Base-by-base conservation (phyloP, 2,888 invertebrate genomes). In the Acrobasis consociella region DNA sequence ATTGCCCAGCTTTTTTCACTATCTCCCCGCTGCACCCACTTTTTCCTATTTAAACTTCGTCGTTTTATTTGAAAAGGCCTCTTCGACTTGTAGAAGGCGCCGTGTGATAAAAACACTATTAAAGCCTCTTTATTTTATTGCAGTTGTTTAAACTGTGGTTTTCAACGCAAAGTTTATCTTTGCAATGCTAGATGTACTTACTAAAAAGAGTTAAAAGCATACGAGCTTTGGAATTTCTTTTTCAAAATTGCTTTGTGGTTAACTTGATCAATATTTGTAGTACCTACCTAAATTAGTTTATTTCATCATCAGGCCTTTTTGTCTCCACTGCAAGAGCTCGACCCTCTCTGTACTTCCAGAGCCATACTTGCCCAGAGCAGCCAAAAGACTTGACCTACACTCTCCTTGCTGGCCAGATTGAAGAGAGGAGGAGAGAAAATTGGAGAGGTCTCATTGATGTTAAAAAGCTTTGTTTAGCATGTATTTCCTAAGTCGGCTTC, bases 11-110 rank as follows among this genome's bases (percentile, higher is more conserved):
- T 87, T 90, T 89, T 91, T 91, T 89, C 89, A 91, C 91, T 91
- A 91, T 90, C 89, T 87, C 78, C 76, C 78, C 67, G 77, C 74
- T 81, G 80, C 85, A 85, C 83, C 85, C 85, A 86, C 85, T 89
- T 90, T 90, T 90, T 89, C 88, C 87, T 87, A 89, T 91, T 89
- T 89, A 89, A 91, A 91, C 86, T 91, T 91, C 89, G 78, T 75
- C 84, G 80, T 86, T 91, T 89, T 87, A 84, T 89, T 89, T 85
- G 80, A 81, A 82, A 83, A 83, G 79, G 78, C 78, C 76, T 72
- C 73, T 77, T 72, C 76, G 72, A 75, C 69, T 75, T 71, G 77
- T 77, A 71, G 16, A 58, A 76, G 64, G 69, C 69, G 37, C 46
- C 16, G 67, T 65, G 65, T 72, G 72, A 76, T 77, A 72, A 75